Conservation (phyloP, 2,113 vertebrate genomes). For the Ivindomyrus marchei region DNA sequence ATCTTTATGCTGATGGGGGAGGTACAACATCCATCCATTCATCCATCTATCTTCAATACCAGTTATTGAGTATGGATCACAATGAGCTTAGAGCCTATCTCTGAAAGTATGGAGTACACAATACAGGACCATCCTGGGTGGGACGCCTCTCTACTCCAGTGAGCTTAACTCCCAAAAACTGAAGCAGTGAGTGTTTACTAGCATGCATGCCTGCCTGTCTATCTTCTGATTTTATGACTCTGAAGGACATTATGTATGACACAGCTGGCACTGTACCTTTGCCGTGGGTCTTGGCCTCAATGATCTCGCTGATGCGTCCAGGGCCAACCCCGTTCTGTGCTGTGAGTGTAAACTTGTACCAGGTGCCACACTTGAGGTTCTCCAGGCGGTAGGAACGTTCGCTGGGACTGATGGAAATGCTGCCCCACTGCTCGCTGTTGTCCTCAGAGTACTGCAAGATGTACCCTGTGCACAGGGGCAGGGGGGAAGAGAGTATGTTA, state of each 20-base stretch:
- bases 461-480: constrained; percentile 65
- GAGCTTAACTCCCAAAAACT: not conserved
- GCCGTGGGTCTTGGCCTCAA: constrained; percentile 93
- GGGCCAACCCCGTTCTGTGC: constrained; percentile 98
- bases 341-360: constrained; percentile 97
- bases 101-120: not conserved
- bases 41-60: not conserved
- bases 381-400: constrained; percentile 91
- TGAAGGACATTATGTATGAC: not conserved
- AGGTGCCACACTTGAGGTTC: constrained; percentile 91
- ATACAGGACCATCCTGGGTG: not conserved
- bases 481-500: not conserved
- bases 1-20: not conserved
- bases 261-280: constrained; percentile 66
- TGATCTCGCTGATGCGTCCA: constrained; percentile 96
- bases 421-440: constrained; percentile 98
- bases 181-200: not conserved
- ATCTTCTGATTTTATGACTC: not conserved
- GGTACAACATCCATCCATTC: not conserved
- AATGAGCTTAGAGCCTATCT: not conserved
- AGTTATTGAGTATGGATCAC: not conserved
- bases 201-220: not conserved
- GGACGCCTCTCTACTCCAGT: not conserved
- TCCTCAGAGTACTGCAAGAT: constrained; percentile 96
- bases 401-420: constrained; percentile 94